Conservation (phyloP, 2,797 vertebrate genomes). For the Danio tinwini region DNA sequence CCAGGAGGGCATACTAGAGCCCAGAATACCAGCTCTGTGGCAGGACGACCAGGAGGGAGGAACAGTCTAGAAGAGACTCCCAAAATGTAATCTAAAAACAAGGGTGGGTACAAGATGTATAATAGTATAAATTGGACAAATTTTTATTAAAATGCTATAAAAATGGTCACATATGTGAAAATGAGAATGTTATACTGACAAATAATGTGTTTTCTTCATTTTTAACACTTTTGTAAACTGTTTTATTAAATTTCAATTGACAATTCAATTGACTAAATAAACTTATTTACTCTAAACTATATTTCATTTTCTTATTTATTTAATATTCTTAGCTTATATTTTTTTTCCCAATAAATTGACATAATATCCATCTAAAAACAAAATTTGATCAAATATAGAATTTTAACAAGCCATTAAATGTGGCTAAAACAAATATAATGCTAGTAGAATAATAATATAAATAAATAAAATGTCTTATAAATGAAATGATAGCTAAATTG, state of each 20-base stretch:
- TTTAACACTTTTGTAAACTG: neutral
- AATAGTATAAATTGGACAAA: neutral
- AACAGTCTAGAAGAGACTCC: conserved; percentile 45
- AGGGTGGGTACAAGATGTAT: neutral
- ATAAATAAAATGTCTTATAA: no score
- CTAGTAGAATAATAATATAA: neutral
- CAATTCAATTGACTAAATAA: no score
- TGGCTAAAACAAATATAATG: neutral
- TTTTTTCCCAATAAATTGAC: no score
- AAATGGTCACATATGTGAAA: neutral
- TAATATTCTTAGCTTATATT: no score
- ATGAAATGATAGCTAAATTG: no score
- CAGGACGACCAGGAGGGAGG: conserved; percentile 49
- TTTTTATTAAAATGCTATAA: neutral
- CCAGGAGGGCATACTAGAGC: conserved; percentile 57
- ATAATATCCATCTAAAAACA: no score
- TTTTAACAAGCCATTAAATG: neutral
- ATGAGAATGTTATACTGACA: neutral
- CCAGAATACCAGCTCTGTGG: conserved; percentile 61
- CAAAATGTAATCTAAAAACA: conserved; percentile 28
- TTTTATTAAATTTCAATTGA: no score
- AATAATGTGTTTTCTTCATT: neutral
- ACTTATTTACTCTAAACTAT: no score
- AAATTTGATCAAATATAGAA: no score
- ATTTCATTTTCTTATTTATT: no score